These are phyloP conservation scores for Cavia aperea DNA, from an alignment of 2,113 vertebrate species.

Conservation along the genomic window DNA sequence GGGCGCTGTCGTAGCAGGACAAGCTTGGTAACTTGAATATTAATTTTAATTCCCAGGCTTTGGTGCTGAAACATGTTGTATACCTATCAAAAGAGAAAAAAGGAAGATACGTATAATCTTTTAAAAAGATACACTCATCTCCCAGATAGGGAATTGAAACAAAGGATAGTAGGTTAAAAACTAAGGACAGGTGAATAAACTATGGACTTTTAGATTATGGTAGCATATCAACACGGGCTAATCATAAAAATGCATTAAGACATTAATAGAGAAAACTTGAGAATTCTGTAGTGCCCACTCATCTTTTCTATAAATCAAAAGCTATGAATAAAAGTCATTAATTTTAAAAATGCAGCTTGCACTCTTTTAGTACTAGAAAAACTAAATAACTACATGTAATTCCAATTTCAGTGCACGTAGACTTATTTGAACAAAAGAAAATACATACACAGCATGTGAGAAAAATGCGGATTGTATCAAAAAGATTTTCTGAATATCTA, in stretches of 20 bases:
- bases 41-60: slow-evolving; percentile 90
- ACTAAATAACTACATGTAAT: background rate
- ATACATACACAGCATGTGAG: background rate
- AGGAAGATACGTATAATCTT: background rate
- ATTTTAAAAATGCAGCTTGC: background rate
- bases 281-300: background rate
- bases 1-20: slow-evolving; percentile 90
- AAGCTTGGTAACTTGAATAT: slow-evolving; percentile 91
- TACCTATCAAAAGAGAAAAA: slow-evolving; percentile 78
- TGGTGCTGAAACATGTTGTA: slow-evolving; percentile 98
- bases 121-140: background rate
- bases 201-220: background rate
- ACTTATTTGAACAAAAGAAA: background rate
- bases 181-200: background rate
- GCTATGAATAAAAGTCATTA: background rate
- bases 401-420: slow-evolving; percentile 6
- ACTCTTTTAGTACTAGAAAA: background rate
- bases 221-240: background rate
- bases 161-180: background rate
- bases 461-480: slow-evolving; percentile 1
- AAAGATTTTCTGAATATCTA: background rate
- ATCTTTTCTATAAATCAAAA: slow-evolving; percentile 4
- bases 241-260: background rate
- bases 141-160: background rate
- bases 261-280: background rate